Percentiles rank a stretch among this genome's conserved stretches.
Evolutionary conservation across 2,888 invertebrate genomes (phyloP).

Genomic region (Drosophila cracens): DNA sequence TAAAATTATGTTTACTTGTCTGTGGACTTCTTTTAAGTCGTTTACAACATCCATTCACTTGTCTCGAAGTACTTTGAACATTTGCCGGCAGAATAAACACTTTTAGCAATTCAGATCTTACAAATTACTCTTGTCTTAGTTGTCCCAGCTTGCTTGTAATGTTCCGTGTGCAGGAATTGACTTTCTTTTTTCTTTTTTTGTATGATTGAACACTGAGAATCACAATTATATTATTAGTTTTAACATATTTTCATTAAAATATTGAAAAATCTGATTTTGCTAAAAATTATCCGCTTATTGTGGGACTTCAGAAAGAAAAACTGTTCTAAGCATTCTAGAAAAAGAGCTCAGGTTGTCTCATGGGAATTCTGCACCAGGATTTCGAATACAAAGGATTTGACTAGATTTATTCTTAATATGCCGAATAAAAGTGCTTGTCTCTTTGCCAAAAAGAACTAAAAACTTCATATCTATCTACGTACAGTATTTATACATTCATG

Average conservation of each 20-base stretch:
- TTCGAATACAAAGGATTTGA: background rate
- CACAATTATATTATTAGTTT: too few species aligned
- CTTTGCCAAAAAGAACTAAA: background rate
- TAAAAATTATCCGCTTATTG: background rate
- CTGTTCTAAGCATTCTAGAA: background rate
- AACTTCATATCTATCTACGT: background rate
- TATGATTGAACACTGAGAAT: background rate
- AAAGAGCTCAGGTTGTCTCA: background rate
- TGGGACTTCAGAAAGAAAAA: background rate
- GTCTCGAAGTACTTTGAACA: background rate
- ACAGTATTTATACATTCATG: background rate
- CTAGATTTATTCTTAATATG: background rate
- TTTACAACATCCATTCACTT: background rate
- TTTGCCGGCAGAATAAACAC: background rate
- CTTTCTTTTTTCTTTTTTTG: background rate
- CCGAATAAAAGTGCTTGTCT: background rate
- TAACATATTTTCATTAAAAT: background rate
- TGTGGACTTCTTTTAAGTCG: background rate
- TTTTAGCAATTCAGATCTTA: background rate
- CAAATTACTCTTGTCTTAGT: background rate
- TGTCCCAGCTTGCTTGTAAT: background rate
- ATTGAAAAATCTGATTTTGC: background rate
- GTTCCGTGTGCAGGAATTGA: background rate
- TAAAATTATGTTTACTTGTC: background rate
- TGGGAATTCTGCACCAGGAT: too few species aligned